These are phyloP conservation scores for Ariolimax columbianus DNA, from an alignment of 2,888 invertebrate genomes.

Conservation along the genomic window DNA sequence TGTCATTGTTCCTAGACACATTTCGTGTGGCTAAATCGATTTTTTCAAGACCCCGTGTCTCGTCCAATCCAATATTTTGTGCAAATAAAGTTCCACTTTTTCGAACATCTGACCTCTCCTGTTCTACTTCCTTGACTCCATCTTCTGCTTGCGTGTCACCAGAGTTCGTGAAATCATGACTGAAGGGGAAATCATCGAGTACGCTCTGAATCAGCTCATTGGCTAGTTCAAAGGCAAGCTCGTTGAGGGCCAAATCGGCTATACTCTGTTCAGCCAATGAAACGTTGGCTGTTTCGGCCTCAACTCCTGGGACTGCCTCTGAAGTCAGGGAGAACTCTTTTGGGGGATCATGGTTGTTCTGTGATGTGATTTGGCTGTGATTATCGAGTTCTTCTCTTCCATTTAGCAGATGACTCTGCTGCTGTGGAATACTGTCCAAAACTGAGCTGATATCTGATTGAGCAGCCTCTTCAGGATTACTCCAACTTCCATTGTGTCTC, in stretches of 20 bases:
- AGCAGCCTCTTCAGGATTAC: neutral
- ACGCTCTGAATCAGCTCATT: slow-evolving; percentile 69
- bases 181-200: slow-evolving; percentile 63
- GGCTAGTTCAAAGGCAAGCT: slow-evolving; percentile 64
- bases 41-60: neutral
- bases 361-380: neutral
- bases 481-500: neutral
- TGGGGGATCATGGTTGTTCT: neutral
- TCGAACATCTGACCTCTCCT: neutral
- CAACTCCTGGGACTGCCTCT: neutral
- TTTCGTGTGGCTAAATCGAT: neutral
- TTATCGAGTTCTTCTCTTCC: neutral
- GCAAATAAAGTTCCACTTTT: neutral
- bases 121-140: neutral
- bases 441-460: no score
- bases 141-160: neutral
- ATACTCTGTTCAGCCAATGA: slow-evolving; percentile 36
- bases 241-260: slow-evolving; percentile 57
- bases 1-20: neutral
- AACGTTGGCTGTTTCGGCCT: no score
- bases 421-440: neutral
- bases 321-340: neutral
- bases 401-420: neutral
- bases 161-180: neutral
- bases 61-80: neutral